A percentile compares a stretch with the other conserved stretches of the same genome.
phyloP scores from a whole-genome alignment of 2,113 vertebrate genomes.

The Isurus oxyrinchus region DNA sequence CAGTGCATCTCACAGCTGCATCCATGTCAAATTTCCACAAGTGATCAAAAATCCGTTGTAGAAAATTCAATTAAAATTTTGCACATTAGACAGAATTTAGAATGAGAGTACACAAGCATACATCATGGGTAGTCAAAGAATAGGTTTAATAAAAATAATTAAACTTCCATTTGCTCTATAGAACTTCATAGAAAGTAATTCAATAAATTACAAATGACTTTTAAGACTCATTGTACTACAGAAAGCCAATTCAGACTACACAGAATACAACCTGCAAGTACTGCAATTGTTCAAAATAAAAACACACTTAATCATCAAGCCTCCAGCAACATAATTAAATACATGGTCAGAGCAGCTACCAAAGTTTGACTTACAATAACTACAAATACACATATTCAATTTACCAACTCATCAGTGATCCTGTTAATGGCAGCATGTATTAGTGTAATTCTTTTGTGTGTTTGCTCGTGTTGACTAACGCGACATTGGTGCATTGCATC shows the following conservation, averaged over 20 bases:
- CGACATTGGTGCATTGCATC: not conserved
- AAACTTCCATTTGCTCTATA: conserved; percentile 99
- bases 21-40: not conserved
- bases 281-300: conserved; percentile 88
- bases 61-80: conserved; percentile 6
- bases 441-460: conserved; percentile 70
- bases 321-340: conserved; percentile 73
- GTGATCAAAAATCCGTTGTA: not conserved
- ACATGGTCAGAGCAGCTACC: conserved; percentile 75
- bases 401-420: conserved; percentile 52
- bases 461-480: conserved; percentile 42
- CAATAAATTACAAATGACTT: conserved; percentile 99
- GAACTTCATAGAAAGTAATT: conserved; percentile 99
- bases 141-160: conserved; percentile 99
- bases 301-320: conserved; percentile 79
- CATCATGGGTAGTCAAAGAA: conserved; percentile 94
- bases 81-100: not conserved
- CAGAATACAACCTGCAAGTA: conserved; percentile 98
- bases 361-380: conserved; percentile 70
- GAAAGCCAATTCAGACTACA: conserved; percentile 94
- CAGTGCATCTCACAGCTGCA: not conserved
- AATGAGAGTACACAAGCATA: conserved; percentile 61
- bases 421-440: conserved; percentile 66
- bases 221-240: conserved; percentile 96
- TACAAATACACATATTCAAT: conserved; percentile 68